Evolutionary conservation across 2,888 invertebrate genomes (phyloP), one percentile per base, ranked within the genome.

Genomic region (Polydrusus pterygomalis): DNA sequence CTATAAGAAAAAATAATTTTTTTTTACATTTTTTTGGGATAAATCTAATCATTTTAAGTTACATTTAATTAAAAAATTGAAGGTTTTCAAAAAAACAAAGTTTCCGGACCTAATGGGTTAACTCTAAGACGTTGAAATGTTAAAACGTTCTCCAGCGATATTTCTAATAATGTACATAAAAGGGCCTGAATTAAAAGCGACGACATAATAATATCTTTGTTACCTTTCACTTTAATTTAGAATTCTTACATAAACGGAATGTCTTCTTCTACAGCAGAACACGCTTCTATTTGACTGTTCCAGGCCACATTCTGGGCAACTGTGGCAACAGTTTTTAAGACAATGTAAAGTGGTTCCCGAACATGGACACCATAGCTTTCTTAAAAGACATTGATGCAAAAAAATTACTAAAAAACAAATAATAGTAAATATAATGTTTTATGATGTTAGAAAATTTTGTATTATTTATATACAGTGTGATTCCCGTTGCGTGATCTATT

Each of bases 171-270:
- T 25, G 25, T 25, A 25, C 5, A 3, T 25, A 25, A 25, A 25
- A 3, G 5, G 25, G n/a, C n/a, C n/a, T n/a, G n/a, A n/a, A n/a
- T n/a, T n/a, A n/a, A 25, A 25, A 3, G 5, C 25, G 25, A 40
- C 34, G n/a, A n/a, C n/a, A n/a, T n/a, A n/a, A n/a, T n/a, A n/a
- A 34, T 2, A 34, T 34, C 34, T 1, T 3, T 51, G 51, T 51
- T 51, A 63, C n/a, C 45, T 62, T 56, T 30, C 45, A 9, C 17
- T 74, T 63, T 65, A 70, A n/a, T 51, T 40, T 34, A 64, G 60
- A 60, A 79, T 60, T 73, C 75, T 79, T 67, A 79, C 72, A 67
- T 79, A 78, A 62, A 79, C 49, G n/a, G 74, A 75, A 56, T 79
- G 79, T 15, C 45, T 71, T 34, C 78, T 34, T 45, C 15, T 64